Evolutionary conservation across 2,113 vertebrate genomes (phyloP).

Genomic region (Siniperca chuatsi): DNA sequence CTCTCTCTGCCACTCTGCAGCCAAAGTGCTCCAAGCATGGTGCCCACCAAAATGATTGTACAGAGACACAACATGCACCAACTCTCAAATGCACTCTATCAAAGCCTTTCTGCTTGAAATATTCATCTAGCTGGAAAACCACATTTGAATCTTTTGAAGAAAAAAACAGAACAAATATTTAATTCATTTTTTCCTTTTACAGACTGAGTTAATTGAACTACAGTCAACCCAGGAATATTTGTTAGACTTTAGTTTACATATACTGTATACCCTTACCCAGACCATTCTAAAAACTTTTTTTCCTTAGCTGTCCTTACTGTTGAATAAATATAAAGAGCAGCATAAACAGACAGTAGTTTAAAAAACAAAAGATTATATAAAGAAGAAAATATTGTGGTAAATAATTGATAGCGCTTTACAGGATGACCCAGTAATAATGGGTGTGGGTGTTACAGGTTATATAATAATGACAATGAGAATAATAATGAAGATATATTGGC

Average conservation of each 20-base stretch:
- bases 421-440: neutral
- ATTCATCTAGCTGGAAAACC: constrained; percentile 79
- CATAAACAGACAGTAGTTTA: neutral
- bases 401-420: neutral
- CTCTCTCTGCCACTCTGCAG: constrained; percentile 68
- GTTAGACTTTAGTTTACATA: constrained; percentile 63
- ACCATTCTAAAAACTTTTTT: constrained; percentile 20
- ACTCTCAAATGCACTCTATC: constrained; percentile 80
- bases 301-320: neutral
- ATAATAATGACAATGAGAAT: neutral
- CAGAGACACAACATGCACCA: constrained; percentile 74
- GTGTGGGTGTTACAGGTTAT: neutral
- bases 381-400: constrained; percentile 2
- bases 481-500: neutral
- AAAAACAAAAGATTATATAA: constrained; percentile 1
- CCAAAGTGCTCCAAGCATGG: constrained; percentile 79
- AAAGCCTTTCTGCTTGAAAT: constrained; percentile 82
- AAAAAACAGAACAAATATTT: constrained; percentile 72
- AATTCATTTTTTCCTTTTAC: constrained; percentile 62
- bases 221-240: constrained; percentile 55
- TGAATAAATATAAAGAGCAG: constrained; percentile 29
- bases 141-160: constrained; percentile 76
- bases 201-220: constrained; percentile 51
- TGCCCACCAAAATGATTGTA: constrained; percentile 69
- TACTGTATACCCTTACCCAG: constrained; percentile 33